Base-by-base conservation (phyloP, 2,888 invertebrate genomes). In the Dryobotodes eremita region DNA sequence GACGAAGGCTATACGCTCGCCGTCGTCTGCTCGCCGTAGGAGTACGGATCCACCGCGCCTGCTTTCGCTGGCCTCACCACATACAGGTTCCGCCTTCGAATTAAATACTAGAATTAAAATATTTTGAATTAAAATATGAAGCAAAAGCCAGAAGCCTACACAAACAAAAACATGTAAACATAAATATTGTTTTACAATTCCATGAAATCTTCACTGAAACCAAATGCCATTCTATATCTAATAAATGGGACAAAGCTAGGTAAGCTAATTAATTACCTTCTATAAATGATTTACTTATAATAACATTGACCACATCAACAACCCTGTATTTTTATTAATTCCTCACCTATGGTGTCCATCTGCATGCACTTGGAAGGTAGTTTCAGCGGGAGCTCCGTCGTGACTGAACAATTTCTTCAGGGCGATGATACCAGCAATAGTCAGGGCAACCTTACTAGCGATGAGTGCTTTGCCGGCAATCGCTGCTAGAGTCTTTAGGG, bases 401-500 rank as follows among this genome's bases (percentile, higher is more conserved):
- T 98, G 97, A 82, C 98, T 97, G 95, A 98, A 98, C 86, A 98
- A 96, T 93, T 98, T 98, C 95, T 98, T 98, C 88, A 98, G 94
- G 42, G 97, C 98, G 89, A 98, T 98, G 79, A 98, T 98, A 75
- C 98, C 97, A 82, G 98, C 98, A 88, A 98, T 98, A 81, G 98
- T 98, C 79, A 98, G 94, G 3, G 98, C 98, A 70, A 98, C 97
- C 93, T 98, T 98, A 92, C 98, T 98, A 87, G 98, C 98, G 83
- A 98, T 97, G 84, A 98, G 95, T 57, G 98, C 98, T 93, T 98
- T 98, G 69, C 98, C 98, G 70, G 98, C 98, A 89, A 98, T 97
- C 50, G 98, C 97, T 75, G 98, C 98, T 85, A 98, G 94, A 48
- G 98, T 98, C 94, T 98, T 98, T 90, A 98, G 94, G 62, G 98